Evolutionary conservation across 2,888 invertebrate genomes (phyloP), one percentile per base, ranked within the genome.

Genomic region (Drosophila neutralis): DNA sequence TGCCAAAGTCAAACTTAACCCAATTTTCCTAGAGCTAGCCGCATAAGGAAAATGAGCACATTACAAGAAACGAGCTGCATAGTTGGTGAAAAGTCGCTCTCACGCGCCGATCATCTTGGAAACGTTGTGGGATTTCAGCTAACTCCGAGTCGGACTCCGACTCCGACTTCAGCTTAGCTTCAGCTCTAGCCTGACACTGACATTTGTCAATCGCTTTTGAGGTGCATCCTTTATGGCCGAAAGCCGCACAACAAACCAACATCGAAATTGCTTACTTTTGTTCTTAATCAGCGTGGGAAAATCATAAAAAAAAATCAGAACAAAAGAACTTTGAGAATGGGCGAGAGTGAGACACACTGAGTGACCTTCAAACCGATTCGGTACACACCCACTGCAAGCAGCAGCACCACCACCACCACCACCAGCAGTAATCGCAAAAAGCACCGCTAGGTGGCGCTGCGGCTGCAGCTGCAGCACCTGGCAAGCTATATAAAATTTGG

Each of bases 11-110:
- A 75, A 85, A 82, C 80, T 74, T 90, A 88, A 88, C 88, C 88
- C 89, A 88, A 88, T 88, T 87, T 87, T 82, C 65, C 63, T 62
- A 64, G 48, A 24, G 38, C 59, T 72, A 21, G 84, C 84, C 87
- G 71, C 75, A 87, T 80, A 90, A 85, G 88, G 88, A 90, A 90
- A 88, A 90, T 90, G 87, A 90, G 88, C 88, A 89, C 88, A 89
- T 86, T 82, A 78, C 80, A 76, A 75, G 79, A 82, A 79, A 80
- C 75, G 60, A 66, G 78, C 60, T 51, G 74, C 48, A 53, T 21
- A 54, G 57, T 51, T 61, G 71, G 76, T 64, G 80, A 70, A 81
- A 83, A 70, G 77, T 63, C 48, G 38, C 57, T 72, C 72, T 72
- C 71, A 58, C 71, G 45, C 57, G 60, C 60, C 35, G 78, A 68